phyloP scores from a whole-genome alignment of 2,797 vertebrate genomes.

The Mus spretus region DNA sequence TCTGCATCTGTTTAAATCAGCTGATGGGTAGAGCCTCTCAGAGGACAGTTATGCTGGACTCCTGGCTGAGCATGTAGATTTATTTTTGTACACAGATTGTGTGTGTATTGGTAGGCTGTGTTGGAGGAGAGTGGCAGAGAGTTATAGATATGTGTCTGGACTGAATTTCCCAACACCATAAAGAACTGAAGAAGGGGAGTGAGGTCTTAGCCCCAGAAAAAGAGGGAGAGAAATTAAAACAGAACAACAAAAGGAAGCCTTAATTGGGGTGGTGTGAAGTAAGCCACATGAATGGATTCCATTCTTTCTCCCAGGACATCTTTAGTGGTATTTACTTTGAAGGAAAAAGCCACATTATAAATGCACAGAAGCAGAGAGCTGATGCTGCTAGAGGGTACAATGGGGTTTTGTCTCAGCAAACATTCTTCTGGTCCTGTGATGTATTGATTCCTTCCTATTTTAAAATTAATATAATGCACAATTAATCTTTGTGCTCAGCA shows the following conservation, averaged over 20 bases:
- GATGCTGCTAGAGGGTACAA: background rate
- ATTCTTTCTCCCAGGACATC: background rate
- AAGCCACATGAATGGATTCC: too few relatives aligned
- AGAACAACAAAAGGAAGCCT: background rate
- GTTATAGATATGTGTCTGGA: background rate
- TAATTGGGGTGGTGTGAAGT: background rate
- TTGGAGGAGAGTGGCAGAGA: too few relatives aligned
- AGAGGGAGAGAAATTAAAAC: background rate
- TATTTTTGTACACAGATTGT: background rate
- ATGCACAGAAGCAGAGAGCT: constrained; percentile 10
- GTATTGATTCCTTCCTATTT: constrained; percentile 57
- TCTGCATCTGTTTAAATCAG: too few relatives aligned
- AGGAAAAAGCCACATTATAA: background rate
- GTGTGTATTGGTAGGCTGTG: background rate
- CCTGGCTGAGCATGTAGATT: background rate
- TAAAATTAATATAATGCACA: constrained; percentile 58
- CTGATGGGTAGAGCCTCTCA: too few relatives aligned
- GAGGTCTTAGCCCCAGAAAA: background rate
- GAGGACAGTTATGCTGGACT: too few relatives aligned
- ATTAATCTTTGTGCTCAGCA: constrained; percentile 57
- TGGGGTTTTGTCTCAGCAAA: constrained; percentile 53
- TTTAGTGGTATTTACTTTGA: background rate
- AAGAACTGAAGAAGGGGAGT: background rate
- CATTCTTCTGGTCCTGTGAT: constrained; percentile 14
- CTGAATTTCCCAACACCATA: background rate